Evolutionary conservation across 1,140 invertebrate genomes (phyloP).

Genomic region (Plectus sambesii): DNA sequence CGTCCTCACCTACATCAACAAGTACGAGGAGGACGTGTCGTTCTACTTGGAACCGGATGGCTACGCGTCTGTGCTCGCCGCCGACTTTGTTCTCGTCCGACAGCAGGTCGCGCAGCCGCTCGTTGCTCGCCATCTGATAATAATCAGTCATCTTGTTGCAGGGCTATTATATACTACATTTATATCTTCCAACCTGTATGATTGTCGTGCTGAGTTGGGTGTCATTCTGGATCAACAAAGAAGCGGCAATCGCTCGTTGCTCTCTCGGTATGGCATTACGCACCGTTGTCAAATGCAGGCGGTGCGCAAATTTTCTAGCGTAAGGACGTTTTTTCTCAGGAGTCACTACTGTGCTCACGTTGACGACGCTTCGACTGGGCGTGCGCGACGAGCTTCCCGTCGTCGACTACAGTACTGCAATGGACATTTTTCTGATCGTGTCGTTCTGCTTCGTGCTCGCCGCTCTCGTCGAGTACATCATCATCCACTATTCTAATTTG

Average conservation of each 20-base stretch:
- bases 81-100: slow-evolving; percentile 56
- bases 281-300: too few relatives aligned
- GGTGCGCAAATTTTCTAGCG: too few relatives aligned
- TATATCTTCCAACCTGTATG: slow-evolving; percentile 91
- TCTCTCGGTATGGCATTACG: slow-evolving; percentile 28
- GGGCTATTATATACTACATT: slow-evolving; percentile 97
- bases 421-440: slow-evolving; percentile 31
- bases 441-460: slow-evolving; percentile 34
- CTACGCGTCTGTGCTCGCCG: slow-evolving; percentile 6
- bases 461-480: slow-evolving; percentile 34
- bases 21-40: slow-evolving; percentile 22
- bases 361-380: slow-evolving; percentile 29
- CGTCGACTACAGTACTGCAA: slow-evolving; percentile 31
- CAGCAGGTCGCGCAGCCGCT: slow-evolving; percentile 72
- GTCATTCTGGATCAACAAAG: slow-evolving; percentile 48
- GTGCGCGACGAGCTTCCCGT: slow-evolving; percentile 26
- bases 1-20: slow-evolving; percentile 64
- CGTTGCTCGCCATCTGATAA: slow-evolving; percentile 71
- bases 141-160: too few relatives aligned
- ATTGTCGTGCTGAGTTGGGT: slow-evolving; percentile 98
- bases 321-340: too few relatives aligned
- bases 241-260: slow-evolving; percentile 29
- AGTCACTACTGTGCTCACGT: slow-evolving; percentile 32
- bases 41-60: slow-evolving; percentile 15
- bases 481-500: slow-evolving; percentile 34